Evolutionary conservation across 2,113 vertebrate species (phyloP).

Genomic region (Ia io): DNA sequence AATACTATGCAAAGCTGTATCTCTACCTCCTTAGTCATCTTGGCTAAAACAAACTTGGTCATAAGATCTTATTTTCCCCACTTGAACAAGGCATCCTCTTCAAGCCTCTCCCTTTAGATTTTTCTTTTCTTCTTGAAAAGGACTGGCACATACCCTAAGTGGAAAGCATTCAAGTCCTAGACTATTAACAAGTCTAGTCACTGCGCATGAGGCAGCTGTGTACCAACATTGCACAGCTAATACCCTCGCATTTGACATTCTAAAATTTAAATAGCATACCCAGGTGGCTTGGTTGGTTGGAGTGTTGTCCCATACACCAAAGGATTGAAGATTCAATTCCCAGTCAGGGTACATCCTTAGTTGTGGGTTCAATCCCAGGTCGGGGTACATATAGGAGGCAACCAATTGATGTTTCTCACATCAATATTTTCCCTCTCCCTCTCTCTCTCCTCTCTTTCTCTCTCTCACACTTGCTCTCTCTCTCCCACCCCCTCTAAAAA

Average conservation of each 20-base stretch:
- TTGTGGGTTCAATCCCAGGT: not conserved
- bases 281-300: not conserved
- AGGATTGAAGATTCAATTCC: not conserved
- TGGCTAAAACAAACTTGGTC: not conserved
- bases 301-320: not conserved
- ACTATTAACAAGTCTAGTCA: not conserved
- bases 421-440: not conserved
- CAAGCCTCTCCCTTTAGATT: not conserved
- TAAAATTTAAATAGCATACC: not conserved
- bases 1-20: not conserved
- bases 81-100: not conserved
- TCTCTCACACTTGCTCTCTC: too few species aligned
- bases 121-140: conserved; percentile 42
- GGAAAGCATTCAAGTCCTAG: conserved; percentile 11
- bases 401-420: not conserved
- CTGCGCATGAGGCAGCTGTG: not conserved
- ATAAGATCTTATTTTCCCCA: conserved; percentile 21
- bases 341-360: not conserved
- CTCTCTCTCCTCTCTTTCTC: not conserved
- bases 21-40: not conserved
- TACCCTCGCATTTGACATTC: not conserved
- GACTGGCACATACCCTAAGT: conserved; percentile 21
- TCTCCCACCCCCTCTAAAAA: not conserved
- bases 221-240: not conserved
- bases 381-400: not conserved